phyloP scores from a whole-genome alignment of 2,888 invertebrate species.

The Mantis religiosa region DNA sequence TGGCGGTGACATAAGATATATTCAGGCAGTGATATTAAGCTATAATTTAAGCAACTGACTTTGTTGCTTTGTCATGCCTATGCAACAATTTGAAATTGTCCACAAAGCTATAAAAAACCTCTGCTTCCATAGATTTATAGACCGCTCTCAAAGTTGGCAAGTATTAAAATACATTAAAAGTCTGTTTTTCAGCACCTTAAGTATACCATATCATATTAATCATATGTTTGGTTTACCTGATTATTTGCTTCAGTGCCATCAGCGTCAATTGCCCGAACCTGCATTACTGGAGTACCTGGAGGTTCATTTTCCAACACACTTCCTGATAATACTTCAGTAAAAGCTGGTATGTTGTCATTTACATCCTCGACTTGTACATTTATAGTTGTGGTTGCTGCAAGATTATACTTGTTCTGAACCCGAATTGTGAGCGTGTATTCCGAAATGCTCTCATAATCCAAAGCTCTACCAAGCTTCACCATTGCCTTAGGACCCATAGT shows the following conservation, averaged over 20 bases:
- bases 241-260: conserved; percentile 82
- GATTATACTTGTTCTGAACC: conserved; percentile 73
- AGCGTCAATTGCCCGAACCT: conserved; percentile 78
- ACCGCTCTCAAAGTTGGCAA: no score
- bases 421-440: conserved; percentile 80
- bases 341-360: conserved; percentile 85
- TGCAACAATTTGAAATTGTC: no score
- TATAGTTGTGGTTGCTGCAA: conserved; percentile 67
- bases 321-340: conserved; percentile 76
- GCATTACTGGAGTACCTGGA: conserved; percentile 80
- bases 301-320: conserved; percentile 83
- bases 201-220: no score
- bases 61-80: no score
- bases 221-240: conserved; percentile 46
- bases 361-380: conserved; percentile 64
- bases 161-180: no score
- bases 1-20: no score
- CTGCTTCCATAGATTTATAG: no score
- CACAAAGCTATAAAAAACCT: no score
- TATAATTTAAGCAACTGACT: no score
- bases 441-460: conserved; percentile 81
- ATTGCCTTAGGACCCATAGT: conserved; percentile 62
- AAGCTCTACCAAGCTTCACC: conserved; percentile 68
- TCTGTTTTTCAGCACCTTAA: no score
- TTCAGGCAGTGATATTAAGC: no score